A percentile compares a stretch with the other conserved stretches of the same genome.
Evolutionary conservation across 2,888 invertebrate species (phyloP).

Genomic region (Dromius quadrimaculatus): DNA sequence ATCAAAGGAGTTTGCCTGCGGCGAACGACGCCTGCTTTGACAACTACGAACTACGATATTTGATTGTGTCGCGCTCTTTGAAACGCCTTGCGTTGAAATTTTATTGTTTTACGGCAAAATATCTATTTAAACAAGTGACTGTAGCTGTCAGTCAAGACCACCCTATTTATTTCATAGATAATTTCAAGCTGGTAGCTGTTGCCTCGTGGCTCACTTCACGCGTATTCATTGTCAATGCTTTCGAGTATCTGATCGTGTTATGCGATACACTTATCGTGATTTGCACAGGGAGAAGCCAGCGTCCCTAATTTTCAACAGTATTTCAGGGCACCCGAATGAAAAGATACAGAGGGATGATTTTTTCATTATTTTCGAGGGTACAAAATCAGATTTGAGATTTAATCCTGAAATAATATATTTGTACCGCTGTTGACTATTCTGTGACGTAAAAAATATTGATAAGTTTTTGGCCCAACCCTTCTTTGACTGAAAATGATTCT

Average conservation of each 20-base stretch:
- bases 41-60: no score
- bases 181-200: slow-evolving; percentile 32
- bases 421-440: no score
- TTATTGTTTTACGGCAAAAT: slow-evolving; percentile 37
- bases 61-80: no score
- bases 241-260: slow-evolving; percentile 29
- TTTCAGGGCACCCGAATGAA: slow-evolving; percentile 1
- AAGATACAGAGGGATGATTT: not conserved
- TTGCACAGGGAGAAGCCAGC: not conserved
- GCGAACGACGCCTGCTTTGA: no score
- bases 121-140: slow-evolving; percentile 34
- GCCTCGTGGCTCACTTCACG: slow-evolving; percentile 30
- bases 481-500: no score
- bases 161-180: not conserved
- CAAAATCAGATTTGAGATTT: no score
- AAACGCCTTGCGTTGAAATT: not conserved
- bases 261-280: slow-evolving; percentile 20
- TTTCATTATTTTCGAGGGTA: not conserved
- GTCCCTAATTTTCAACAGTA: slow-evolving; percentile 4
- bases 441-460: no score
- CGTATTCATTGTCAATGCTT: slow-evolving; percentile 27
- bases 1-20: no score
- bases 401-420: no score
- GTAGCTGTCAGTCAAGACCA: slow-evolving; percentile 27
- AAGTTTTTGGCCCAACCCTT: no score